phyloP scores from a whole-genome alignment of 1,140 invertebrate species.

The Trypoxylus dichotomus region DNA sequence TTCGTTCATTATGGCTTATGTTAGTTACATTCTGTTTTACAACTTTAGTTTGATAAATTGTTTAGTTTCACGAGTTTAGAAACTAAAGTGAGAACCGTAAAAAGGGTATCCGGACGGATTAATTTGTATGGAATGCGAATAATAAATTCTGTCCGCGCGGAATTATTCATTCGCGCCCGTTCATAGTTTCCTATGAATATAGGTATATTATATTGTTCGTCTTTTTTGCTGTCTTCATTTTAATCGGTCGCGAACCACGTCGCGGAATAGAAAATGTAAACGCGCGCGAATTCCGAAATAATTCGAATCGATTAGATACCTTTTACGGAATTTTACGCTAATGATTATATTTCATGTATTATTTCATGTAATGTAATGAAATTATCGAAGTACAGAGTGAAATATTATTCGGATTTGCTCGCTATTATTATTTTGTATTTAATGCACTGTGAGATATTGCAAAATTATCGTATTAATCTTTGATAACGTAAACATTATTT shows the following conservation, averaged over 20 bases:
- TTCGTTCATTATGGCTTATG: constrained; percentile 24
- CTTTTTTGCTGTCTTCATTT: background rate
- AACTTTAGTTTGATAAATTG: constrained; percentile 32
- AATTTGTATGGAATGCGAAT: constrained; percentile 20
- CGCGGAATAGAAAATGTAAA: no score
- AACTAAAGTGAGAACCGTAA: constrained; percentile 22
- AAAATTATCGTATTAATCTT: no score
- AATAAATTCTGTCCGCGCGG: background rate
- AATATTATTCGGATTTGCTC: no score
- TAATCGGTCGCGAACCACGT: background rate
- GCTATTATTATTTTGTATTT: no score
- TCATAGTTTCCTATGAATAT: background rate
- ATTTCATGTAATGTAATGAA: no score
- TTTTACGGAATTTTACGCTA: no score
- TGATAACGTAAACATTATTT: no score
- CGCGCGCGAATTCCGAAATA: no score
- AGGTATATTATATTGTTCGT: background rate
- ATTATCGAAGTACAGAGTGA: no score
- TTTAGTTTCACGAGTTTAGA: constrained; percentile 29
- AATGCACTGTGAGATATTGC: no score
- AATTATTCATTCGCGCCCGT: constrained; percentile 1
- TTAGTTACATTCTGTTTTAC: constrained; percentile 30
- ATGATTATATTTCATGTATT: no score
- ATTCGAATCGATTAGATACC: no score
- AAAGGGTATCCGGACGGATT: constrained; percentile 25